Conservation (phyloP, 2,888 invertebrate species). For the Trichogramma evanescens region DNA sequence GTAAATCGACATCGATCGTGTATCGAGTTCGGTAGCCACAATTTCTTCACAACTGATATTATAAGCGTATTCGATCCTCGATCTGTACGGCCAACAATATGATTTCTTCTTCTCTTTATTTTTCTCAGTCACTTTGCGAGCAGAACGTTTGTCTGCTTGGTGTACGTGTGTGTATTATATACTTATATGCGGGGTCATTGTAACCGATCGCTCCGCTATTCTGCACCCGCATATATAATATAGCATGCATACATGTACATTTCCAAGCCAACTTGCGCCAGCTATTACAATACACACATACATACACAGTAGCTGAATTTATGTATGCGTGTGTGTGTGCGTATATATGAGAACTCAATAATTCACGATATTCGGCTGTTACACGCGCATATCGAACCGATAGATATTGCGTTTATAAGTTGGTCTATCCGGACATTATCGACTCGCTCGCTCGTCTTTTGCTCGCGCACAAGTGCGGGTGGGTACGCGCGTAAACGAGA, state of each 20-base stretch:
- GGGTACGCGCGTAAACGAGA: slow-evolving; percentile 31
- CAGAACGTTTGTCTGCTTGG: too few relatives aligned
- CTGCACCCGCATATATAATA: slow-evolving; percentile 31
- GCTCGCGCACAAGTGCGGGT: slow-evolving; percentile 14
- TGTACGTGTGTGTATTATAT: too few relatives aligned
- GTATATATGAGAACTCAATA: neutral
- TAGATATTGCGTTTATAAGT: neutral
- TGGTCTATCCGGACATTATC: slow-evolving; percentile 40
- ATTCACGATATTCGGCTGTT: neutral
- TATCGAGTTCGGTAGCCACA: too few relatives aligned
- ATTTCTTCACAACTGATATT: too few relatives aligned
- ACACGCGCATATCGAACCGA: neutral
- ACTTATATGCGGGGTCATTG: slow-evolving; percentile 31
- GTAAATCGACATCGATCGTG: too few relatives aligned
- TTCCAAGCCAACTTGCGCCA: too few relatives aligned
- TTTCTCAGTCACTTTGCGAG: too few relatives aligned
- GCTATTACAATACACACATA: too few relatives aligned
- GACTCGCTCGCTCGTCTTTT: slow-evolving; percentile 27
- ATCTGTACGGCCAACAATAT: too few relatives aligned
- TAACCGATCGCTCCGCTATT: slow-evolving; percentile 32
- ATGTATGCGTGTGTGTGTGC: neutral
- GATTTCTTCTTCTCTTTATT: too few relatives aligned
- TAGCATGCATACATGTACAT: neutral
- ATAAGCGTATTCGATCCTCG: too few relatives aligned
- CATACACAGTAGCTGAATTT: too few relatives aligned